Conservation (phyloP, 2,797 vertebrate species). For the Ptychadena robeensis region DNA sequence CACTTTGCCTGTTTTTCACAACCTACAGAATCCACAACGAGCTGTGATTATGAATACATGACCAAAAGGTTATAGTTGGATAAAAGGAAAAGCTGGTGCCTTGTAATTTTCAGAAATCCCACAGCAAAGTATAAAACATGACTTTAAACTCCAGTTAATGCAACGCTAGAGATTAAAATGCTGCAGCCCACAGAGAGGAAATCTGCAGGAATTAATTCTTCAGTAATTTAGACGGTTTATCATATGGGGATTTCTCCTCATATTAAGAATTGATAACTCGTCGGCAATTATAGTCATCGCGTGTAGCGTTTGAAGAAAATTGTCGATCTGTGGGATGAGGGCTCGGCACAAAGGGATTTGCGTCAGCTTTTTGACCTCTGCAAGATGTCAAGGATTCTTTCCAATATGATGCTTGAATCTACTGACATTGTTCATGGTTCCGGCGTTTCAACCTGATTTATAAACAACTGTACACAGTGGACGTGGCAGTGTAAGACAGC, state of each 20-base stretch:
- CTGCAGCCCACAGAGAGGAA: constrained; percentile 43
- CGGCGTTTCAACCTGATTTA: constrained; percentile 26
- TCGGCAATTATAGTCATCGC: constrained; percentile 44
- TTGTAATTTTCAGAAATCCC: constrained; percentile 19
- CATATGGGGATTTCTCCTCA: constrained; percentile 40
- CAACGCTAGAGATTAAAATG: constrained; percentile 37
- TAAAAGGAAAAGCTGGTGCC: not conserved
- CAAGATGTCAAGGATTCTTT: constrained; percentile 35
- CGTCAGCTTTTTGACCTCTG: constrained; percentile 43
- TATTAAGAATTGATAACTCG: constrained; percentile 53
- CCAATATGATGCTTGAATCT: constrained; percentile 15
- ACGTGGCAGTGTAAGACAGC: not conserved
- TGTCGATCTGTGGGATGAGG: constrained; percentile 41
- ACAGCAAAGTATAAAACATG: constrained; percentile 35
- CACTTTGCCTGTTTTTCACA: not conserved
- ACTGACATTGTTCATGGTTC: constrained; percentile 32
- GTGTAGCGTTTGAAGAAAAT: constrained; percentile 40
- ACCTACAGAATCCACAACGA: not conserved
- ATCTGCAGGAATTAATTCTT: constrained; percentile 51
- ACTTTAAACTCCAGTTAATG: constrained; percentile 35
- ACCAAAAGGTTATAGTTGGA: constrained; percentile 10
- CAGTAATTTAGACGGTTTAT: constrained; percentile 49
- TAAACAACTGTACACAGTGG: constrained; percentile 19
- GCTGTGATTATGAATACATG: not conserved
- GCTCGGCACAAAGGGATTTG: constrained; percentile 38